Evolutionary conservation across 2,888 invertebrate genomes (phyloP), one percentile per base, ranked within the genome.

Genomic region (Nesidiocoris tenuis): DNA sequence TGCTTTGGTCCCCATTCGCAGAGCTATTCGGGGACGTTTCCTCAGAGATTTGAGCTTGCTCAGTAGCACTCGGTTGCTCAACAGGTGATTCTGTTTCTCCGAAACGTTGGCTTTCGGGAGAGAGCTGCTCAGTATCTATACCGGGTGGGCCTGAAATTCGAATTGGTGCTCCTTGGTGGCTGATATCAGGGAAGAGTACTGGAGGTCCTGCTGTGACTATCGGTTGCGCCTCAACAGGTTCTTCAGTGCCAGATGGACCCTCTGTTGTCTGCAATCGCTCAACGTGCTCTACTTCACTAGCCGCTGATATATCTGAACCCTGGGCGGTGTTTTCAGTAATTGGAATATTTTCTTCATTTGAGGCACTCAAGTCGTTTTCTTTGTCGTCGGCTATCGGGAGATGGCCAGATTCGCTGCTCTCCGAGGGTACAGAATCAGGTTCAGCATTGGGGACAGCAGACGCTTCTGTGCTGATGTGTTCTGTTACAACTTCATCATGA

Each of bases 61-160:
- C 67, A 7, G 67, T 67, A 22, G 22, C 54, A 16, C 12, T 56
- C 19, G 9, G 25, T 56, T 59, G 57, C 59, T 25, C 22, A 12
- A 16, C 23, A 19, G 67, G 67, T 59, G 24, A 22, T 59, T 54
- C 57, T 17, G 59, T 70, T 54, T 70, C 70, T 16, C 70, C 67
- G 39, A 67, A 21, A 17, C 67, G 39, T 54, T 67, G 57, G 16
- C 24, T 24, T 22, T 54, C 54, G 17, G 23, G 24, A 23, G 2
- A 25, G 9, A 25, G 1, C 16, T 22, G 23, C 7, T 68, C 76
- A 19, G 23, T 22, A 39, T 24, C 61, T 17, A 76, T 70, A 39
- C 76, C 76, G n/a, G 18, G 39, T 21, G 76, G 76, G 12, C 76
- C 77, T 67, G 63, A 67, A 25, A 68, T 63, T 19, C 61, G 68